Conservation (phyloP, 2,888 invertebrate genomes). For the Drosophila recens region DNA sequence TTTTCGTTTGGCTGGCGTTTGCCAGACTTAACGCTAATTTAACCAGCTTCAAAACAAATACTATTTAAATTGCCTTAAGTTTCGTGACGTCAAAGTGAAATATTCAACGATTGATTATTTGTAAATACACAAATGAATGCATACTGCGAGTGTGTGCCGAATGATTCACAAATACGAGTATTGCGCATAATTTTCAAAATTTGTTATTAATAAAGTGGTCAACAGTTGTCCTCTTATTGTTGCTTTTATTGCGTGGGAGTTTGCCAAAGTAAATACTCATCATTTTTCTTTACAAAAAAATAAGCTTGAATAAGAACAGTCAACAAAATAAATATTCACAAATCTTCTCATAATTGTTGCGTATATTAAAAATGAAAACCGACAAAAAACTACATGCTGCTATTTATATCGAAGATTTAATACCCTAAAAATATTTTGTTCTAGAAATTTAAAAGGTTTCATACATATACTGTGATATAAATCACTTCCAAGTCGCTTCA, state of each 20-base stretch:
- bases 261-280: slow-evolving; percentile 9
- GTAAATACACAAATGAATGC: slow-evolving; percentile 51
- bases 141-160: neutral
- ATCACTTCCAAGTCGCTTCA: neutral
- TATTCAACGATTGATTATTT: slow-evolving; percentile 59
- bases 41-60: slow-evolving; percentile 23
- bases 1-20: slow-evolving; percentile 19
- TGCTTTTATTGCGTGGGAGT: slow-evolving; percentile 41
- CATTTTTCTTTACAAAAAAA: slow-evolving; percentile 19
- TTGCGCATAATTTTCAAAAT: slow-evolving; percentile 29
- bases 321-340: slow-evolving; percentile 27
- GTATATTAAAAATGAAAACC: slow-evolving; percentile 9
- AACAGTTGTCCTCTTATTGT: slow-evolving; percentile 33
- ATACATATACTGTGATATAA: neutral
- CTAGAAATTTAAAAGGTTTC: neutral
- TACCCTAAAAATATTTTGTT: neutral
- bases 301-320: slow-evolving; percentile 25
- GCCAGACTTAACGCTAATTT: slow-evolving; percentile 37
- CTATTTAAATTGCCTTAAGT: slow-evolving; percentile 19
- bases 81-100: slow-evolving; percentile 46
- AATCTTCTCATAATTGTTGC: slow-evolving; percentile 19
- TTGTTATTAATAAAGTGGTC: slow-evolving; percentile 35
- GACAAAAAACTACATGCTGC: too few species aligned
- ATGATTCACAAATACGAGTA: slow-evolving; percentile 38
- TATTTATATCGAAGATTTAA: neutral